These are phyloP conservation scores for Silurus meridionalis DNA, from an alignment of 2,113 vertebrate genomes.

Conservation along the genomic window DNA sequence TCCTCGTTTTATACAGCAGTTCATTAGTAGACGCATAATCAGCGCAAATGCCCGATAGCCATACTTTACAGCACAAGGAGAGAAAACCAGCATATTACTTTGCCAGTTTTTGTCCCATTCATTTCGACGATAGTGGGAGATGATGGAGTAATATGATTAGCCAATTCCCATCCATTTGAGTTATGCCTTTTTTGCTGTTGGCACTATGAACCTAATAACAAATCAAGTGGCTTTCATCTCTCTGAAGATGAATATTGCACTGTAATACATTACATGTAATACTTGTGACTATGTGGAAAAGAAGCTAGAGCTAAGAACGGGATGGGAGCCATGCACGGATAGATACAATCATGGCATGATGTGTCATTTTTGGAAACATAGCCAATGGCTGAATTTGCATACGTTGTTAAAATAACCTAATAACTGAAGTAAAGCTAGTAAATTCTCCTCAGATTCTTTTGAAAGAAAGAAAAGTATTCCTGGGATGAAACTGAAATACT, in stretches of 20 bases:
- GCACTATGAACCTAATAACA: conserved; percentile 54
- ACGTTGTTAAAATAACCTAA: neutral
- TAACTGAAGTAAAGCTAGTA: neutral
- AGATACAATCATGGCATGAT: neutral
- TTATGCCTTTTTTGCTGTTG: conserved; percentile 60
- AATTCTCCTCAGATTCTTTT: neutral
- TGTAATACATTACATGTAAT: conserved; percentile 15
- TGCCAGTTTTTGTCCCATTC: conserved; percentile 15
- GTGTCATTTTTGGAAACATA: neutral
- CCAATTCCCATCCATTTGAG: conserved; percentile 53
- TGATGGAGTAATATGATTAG: conserved; percentile 67
- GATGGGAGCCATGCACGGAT: neutral
- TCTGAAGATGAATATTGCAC: neutral
- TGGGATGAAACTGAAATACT: neutral
- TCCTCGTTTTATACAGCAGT: neutral
- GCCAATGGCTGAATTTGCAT: neutral
- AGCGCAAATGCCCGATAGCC: neutral
- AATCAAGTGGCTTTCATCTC: conserved; percentile 56
- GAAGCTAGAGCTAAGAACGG: neutral
- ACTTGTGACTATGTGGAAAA: conserved; percentile 10
- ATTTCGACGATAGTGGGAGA: conserved; percentile 45
- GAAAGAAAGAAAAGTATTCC: neutral
- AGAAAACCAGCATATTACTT: conserved; percentile 6
- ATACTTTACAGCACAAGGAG: conserved; percentile 7
- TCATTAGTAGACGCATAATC: neutral